Conservation (phyloP, 2,888 invertebrate species). For the Neoitamus cyanurus region DNA sequence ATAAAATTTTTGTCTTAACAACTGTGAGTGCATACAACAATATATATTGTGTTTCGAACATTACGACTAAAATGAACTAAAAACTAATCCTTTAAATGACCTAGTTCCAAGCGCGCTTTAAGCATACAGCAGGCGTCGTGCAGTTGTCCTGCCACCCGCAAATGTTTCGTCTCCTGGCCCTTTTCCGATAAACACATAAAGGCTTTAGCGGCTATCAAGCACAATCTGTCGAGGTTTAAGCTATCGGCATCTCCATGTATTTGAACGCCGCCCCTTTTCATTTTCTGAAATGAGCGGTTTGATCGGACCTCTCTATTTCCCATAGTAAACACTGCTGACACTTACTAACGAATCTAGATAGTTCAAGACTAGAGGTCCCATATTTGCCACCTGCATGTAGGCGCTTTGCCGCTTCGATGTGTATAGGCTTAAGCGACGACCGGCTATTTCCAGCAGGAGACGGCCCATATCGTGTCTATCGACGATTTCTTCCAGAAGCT, state of each 20-base stretch:
- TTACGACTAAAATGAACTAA: not conserved
- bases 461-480: slow-evolving; percentile 77
- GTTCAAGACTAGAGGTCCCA: slow-evolving; percentile 80
- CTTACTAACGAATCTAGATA: slow-evolving; percentile 79
- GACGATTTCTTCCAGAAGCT: slow-evolving; percentile 74
- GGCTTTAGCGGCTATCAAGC: slow-evolving; percentile 64
- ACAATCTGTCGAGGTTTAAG: slow-evolving; percentile 61
- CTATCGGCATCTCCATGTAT: slow-evolving; percentile 61
- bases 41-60: not conserved
- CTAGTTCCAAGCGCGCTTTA: slow-evolving; percentile 52
- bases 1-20: slow-evolving; percentile 24
- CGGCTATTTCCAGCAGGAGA: slow-evolving; percentile 82
- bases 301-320: slow-evolving; percentile 35
- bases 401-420: slow-evolving; percentile 71
- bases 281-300: slow-evolving; percentile 47
- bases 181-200: slow-evolving; percentile 62
- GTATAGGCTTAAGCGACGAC: slow-evolving; percentile 78
- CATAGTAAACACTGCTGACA: slow-evolving; percentile 56
- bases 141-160: slow-evolving; percentile 67
- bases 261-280: slow-evolving; percentile 53
- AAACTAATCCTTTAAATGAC: slow-evolving; percentile 9
- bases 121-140: slow-evolving; percentile 67
- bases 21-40: slow-evolving; percentile 22
- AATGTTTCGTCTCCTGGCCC: slow-evolving; percentile 63
- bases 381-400: slow-evolving; percentile 77